phyloP scores from a whole-genome alignment of 2,113 vertebrate species.

The Bubo blakistoni region DNA sequence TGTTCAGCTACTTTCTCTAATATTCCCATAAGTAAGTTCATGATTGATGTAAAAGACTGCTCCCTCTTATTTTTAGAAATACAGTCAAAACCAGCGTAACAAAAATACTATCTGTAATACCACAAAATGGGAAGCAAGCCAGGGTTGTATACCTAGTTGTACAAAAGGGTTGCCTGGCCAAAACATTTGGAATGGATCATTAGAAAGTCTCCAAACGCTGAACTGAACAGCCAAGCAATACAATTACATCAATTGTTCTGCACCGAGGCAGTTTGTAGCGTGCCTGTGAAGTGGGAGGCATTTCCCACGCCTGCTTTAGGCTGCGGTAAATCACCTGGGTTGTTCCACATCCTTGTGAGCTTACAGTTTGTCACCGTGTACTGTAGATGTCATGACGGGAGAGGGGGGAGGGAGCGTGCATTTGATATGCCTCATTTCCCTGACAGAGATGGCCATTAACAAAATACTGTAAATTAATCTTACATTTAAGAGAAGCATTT shows the following conservation, averaged over 20 bases:
- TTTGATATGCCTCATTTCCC: not conserved
- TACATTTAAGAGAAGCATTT: not conserved
- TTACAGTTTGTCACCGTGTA: not conserved
- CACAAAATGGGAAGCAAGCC: not conserved
- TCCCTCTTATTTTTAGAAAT: not conserved
- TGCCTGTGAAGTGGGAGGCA: not conserved
- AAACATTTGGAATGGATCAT: slow-evolving; percentile 32
- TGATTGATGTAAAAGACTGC: not conserved
- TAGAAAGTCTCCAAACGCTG: slow-evolving; percentile 18
- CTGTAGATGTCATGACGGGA: not conserved
- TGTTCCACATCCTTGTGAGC: not conserved
- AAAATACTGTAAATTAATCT: not conserved
- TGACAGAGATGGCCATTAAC: not conserved
- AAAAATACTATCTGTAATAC: not conserved
- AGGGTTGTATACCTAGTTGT: not conserved
- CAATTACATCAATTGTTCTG: slow-evolving; percentile 28
- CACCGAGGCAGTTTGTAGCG: not conserved
- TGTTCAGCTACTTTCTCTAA: not conserved
- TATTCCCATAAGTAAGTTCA: not conserved
- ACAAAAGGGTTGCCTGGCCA: slow-evolving; percentile 1
- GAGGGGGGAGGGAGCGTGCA: not conserved
- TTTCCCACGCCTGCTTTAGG: slow-evolving; percentile 41
- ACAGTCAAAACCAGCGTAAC: accelerated
- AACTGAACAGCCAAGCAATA: not conserved
- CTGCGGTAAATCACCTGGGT: slow-evolving; percentile 29